phyloP scores from a whole-genome alignment of 92 coral and sea anemone genomes.

The Zoanthus sansibaricus region DNA sequence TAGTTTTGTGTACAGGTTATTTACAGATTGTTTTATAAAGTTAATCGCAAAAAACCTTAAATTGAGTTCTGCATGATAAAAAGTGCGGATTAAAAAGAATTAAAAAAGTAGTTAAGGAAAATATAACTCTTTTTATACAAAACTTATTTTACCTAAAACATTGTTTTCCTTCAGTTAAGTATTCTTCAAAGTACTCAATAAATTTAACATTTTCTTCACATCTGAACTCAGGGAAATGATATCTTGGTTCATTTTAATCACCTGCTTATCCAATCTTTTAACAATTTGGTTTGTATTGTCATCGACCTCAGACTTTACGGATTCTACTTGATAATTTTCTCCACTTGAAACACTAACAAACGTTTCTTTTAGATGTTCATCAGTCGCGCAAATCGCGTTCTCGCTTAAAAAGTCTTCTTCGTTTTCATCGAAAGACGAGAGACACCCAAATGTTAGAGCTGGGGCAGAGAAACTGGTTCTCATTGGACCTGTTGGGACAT shows the following conservation, averaged over 20 bases:
- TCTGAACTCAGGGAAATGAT: conserved; percentile 75
- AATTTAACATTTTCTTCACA: conserved; percentile 73
- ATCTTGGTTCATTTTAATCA: conserved; percentile 66
- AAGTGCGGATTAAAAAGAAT: neutral
- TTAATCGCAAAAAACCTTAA: no score
- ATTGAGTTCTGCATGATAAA: neutral
- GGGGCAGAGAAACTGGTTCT: conserved; percentile 76
- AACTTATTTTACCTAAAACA: neutral
- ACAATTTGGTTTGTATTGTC: conserved; percentile 80
- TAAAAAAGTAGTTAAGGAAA: neutral
- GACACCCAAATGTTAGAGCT: neutral
- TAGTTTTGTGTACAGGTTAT: no score
- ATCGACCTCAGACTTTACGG: conserved; percentile 45
- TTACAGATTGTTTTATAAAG: no score
- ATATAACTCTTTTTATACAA: neutral
- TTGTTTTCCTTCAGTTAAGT: conserved; percentile 26
- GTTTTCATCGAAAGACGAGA: conserved; percentile 9
- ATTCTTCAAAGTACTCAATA: conserved; percentile 68
- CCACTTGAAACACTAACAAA: conserved; percentile 78
- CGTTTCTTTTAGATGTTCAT: conserved; percentile 67
- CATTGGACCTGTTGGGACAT: conserved; percentile 53
- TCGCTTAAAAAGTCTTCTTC: conserved; percentile 15
- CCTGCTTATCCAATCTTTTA: conserved; percentile 72
- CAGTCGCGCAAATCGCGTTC: neutral
- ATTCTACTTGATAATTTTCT: conserved; percentile 19